Evolutionary conservation across 2,113 vertebrate genomes (phyloP).

Genomic region (Miniopterus natalensis): DNA sequence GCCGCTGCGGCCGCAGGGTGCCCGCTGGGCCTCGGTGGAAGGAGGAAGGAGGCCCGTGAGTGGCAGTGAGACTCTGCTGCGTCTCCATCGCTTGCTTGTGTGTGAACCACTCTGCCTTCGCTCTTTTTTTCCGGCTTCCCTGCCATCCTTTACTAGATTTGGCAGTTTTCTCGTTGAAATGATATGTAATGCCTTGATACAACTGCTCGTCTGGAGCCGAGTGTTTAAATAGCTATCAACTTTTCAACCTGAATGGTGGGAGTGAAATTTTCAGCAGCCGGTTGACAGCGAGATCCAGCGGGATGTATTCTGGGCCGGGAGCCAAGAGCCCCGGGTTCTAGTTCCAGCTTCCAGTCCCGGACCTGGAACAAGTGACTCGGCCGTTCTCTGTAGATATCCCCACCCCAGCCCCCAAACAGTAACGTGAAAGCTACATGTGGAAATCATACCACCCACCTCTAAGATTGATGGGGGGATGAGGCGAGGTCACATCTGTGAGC

Average conservation of each 20-base stretch:
- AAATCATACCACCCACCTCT: background rate
- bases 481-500: background rate
- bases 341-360: background rate
- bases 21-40: fast-evolving
- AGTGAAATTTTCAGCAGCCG: background rate
- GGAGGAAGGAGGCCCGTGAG: background rate
- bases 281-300: background rate
- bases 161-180: conserved; percentile 64
- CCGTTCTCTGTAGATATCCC: fast-evolving
- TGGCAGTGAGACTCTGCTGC: fast-evolving
- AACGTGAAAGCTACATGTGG: background rate
- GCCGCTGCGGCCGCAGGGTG: background rate
- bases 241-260: background rate
- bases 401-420: fast-evolving
- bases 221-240: conserved; percentile 10
- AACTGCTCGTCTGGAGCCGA: background rate
- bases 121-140: background rate
- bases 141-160: background rate
- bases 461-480: background rate
- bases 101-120: background rate
- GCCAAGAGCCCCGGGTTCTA: background rate
- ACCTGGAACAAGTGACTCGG: background rate
- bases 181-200: background rate
- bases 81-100: background rate
- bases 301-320: background rate